Conservation (phyloP, 2,797 vertebrate genomes). For the Sebastes elongatus region DNA sequence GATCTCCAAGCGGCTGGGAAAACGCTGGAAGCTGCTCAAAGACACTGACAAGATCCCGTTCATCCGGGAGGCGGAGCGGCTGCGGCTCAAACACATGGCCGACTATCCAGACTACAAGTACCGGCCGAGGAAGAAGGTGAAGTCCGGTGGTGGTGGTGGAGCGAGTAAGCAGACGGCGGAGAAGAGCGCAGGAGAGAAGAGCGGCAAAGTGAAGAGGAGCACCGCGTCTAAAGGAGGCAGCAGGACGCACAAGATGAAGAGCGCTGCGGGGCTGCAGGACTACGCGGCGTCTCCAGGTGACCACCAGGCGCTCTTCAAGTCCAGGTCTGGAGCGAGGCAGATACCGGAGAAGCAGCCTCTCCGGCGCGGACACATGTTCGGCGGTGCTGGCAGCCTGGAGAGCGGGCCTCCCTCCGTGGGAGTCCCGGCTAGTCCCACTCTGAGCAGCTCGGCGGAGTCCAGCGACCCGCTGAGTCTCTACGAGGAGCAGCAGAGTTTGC, state of each 20-base stretch:
- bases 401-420: slow-evolving; percentile 88
- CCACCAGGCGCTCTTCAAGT: slow-evolving; percentile 91
- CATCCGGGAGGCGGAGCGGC: slow-evolving; percentile 97
- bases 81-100: slow-evolving; percentile 99
- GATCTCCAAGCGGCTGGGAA: slow-evolving; percentile 98
- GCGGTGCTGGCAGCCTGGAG: slow-evolving; percentile 78
- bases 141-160: slow-evolving; percentile 82
- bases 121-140: slow-evolving; percentile 97
- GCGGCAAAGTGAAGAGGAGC: slow-evolving; percentile 80
- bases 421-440: slow-evolving; percentile 90
- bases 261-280: slow-evolving; percentile 65
- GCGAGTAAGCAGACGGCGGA: slow-evolving; percentile 71
- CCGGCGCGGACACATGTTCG: slow-evolving; percentile 86
- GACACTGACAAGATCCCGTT: slow-evolving; percentile 99
- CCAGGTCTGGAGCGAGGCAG: slow-evolving; percentile 86
- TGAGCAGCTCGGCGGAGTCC: slow-evolving; percentile 91
- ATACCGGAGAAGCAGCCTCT: slow-evolving; percentile 84
- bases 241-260: slow-evolving; percentile 85
- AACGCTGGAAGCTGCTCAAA: slow-evolving; percentile 97
- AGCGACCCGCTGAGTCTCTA: slow-evolving; percentile 93
- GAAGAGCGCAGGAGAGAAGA: slow-evolving; percentile 78
- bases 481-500: slow-evolving; percentile 78
- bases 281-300: slow-evolving; percentile 79
- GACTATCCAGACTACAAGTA: slow-evolving; percentile 99
- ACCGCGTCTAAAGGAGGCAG: slow-evolving; percentile 78